phyloP scores from a whole-genome alignment of 37 sponge, comb jelly and placozoan species.

The Cladorhizidae sp. region DNA sequence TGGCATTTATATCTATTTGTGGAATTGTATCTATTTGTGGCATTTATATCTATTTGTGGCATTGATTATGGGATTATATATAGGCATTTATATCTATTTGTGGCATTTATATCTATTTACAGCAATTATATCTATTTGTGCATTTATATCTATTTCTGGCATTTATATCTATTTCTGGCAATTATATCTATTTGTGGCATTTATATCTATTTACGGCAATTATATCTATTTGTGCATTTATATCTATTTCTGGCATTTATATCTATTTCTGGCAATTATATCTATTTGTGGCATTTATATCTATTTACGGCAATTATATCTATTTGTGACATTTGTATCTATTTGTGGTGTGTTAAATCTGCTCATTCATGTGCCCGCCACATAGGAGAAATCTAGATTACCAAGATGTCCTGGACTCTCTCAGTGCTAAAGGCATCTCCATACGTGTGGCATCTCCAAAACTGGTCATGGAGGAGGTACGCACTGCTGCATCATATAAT shows the following conservation, averaged over 20 bases:
- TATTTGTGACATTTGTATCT: constrained; percentile 26
- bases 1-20: not conserved
- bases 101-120: not conserved
- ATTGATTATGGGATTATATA: not conserved
- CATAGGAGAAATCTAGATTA: constrained; percentile 90
- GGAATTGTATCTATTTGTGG: not conserved
- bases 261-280: not conserved
- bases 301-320: constrained; percentile 1
- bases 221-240: not conserved
- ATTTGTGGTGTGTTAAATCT: not conserved
- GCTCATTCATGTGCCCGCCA: not conserved
- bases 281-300: not conserved
- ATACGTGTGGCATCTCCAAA: constrained; percentile 98
- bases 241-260: not conserved
- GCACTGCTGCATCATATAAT: not conserved
- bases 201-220: not conserved
- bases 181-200: not conserved
- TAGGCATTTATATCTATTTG: not conserved
- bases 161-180: not conserved
- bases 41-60: not conserved
- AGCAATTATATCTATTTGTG: not conserved
- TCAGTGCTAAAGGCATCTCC: constrained; percentile 88
- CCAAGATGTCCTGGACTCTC: constrained; percentile 79
- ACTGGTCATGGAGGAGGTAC: constrained; percentile 98
- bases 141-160: not conserved